These are phyloP conservation scores for Phyllotreta cruciferae DNA, from an alignment of 2,888 invertebrate genomes.

Conservation along the genomic window DNA sequence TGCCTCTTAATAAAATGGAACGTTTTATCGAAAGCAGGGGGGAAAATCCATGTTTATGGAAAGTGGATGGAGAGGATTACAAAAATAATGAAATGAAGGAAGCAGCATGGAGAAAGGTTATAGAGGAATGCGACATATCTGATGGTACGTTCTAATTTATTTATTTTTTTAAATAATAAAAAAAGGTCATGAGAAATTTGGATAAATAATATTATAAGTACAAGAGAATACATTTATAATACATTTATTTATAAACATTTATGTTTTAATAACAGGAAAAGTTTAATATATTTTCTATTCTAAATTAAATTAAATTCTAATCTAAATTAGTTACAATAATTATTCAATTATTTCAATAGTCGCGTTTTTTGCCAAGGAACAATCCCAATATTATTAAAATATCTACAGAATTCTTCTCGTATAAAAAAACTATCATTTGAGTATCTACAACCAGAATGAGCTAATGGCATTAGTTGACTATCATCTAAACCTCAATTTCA, in stretches of 20 bases:
- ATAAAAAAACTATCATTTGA: conserved; percentile 23
- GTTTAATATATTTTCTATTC: background rate
- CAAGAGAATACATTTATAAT: conserved; percentile 3
- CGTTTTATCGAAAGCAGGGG: no score
- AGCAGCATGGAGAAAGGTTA: conserved; percentile 17
- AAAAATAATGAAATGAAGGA: conserved; percentile 30
- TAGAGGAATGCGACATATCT: conserved; percentile 11
- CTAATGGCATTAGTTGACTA: conserved; percentile 18
- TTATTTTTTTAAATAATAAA: conserved; percentile 7
- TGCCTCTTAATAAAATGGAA: no score
- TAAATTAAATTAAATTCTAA: conserved; percentile 1
- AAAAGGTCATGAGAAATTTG: conserved; percentile 7
- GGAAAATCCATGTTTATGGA: no score
- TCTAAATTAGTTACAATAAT: conserved; percentile 5
- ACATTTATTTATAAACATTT: conserved; percentile 8
- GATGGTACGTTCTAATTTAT: conserved; percentile 13
- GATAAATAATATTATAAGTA: conserved; percentile 5
- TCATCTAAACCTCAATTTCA: conserved; percentile 19
- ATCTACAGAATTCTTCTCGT: conserved; percentile 24
- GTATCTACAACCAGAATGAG: conserved; percentile 28
- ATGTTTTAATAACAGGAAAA: conserved; percentile 3
- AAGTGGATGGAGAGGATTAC: conserved; percentile 23
- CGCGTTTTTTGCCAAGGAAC: conserved; percentile 21
- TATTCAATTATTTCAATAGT: conserved; percentile 11
- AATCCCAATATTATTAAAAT: conserved; percentile 17